A percentile compares a stretch with the other conserved stretches of the same genome.
These are phyloP conservation scores for Eremophila alpestris DNA, from an alignment of 2,797 vertebrate species.

Conservation along the genomic window DNA sequence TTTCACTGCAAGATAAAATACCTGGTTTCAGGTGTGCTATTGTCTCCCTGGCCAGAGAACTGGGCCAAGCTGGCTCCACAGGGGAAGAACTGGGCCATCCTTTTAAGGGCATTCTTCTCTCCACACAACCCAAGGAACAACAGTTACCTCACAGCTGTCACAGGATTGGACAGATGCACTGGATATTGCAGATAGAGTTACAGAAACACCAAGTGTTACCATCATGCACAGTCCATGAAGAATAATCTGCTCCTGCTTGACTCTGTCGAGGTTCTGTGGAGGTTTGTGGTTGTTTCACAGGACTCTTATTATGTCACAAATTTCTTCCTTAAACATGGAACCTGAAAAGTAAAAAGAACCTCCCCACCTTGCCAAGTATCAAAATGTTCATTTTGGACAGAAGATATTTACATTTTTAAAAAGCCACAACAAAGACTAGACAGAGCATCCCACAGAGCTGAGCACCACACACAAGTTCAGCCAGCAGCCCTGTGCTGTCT, in stretches of 20 bases:
- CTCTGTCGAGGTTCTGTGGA: not conserved
- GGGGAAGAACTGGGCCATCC: not conserved
- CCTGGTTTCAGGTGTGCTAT: not conserved
- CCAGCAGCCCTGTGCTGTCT: not conserved
- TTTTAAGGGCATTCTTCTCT: conserved; percentile 2
- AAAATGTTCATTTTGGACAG: not conserved
- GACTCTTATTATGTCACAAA: not conserved
- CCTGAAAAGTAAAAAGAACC: not conserved
- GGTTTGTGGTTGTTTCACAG: not conserved
- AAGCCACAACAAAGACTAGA: not conserved
- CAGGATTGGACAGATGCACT: not conserved
- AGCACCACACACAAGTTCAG: not conserved
- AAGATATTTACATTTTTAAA: not conserved
- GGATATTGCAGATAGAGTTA: conserved; percentile 1
- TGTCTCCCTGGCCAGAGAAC: not conserved
- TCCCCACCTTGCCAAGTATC: not conserved
- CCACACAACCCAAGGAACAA: not conserved
- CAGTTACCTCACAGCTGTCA: not conserved
- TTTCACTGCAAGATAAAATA: not conserved
- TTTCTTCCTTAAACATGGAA: not conserved
- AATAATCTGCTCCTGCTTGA: not conserved
- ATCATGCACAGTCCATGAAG: not conserved
- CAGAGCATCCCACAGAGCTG: not conserved
- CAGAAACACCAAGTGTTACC: not conserved
- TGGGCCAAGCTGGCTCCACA: not conserved